phyloP scores from a whole-genome alignment of 2,113 vertebrate species.

The Uropsilus gracilis region DNA sequence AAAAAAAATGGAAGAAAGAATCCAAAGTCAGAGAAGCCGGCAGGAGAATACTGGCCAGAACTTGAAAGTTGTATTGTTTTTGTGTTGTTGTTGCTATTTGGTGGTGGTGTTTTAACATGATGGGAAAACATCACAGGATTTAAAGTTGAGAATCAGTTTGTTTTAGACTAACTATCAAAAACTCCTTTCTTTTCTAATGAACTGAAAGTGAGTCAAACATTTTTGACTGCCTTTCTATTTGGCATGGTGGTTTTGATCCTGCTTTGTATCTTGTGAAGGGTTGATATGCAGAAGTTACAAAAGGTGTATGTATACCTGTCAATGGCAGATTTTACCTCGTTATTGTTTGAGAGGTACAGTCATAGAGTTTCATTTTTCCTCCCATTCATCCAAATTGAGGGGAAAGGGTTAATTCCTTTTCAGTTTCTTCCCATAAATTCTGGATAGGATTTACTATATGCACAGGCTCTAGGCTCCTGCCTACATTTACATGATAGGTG shows the following conservation, averaged over 20 bases:
- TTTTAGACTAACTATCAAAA: neutral
- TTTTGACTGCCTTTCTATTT: neutral
- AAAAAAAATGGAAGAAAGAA: neutral
- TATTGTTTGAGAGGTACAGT: neutral
- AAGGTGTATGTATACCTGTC: neutral
- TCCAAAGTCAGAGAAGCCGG: neutral
- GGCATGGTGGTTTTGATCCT: neutral
- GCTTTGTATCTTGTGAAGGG: neutral
- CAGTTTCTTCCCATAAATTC: neutral
- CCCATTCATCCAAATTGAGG: neutral
- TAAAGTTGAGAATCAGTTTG: neutral
- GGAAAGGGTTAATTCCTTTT: constrained; percentile 23
- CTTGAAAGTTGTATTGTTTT: neutral
- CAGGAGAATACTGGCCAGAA: accelerated
- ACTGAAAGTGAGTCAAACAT: neutral
- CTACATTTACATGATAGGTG: neutral
- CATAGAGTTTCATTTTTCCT: neutral
- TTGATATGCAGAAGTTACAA: neutral
- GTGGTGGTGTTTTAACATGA: no score
- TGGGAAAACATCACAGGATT: neutral
- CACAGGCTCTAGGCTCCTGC: neutral
- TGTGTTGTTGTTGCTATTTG: no score
- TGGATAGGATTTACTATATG: neutral
- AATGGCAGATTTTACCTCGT: neutral
- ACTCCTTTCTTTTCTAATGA: neutral